Conservation (phyloP, 2,888 invertebrate genomes). For the Drosophila rubida region DNA sequence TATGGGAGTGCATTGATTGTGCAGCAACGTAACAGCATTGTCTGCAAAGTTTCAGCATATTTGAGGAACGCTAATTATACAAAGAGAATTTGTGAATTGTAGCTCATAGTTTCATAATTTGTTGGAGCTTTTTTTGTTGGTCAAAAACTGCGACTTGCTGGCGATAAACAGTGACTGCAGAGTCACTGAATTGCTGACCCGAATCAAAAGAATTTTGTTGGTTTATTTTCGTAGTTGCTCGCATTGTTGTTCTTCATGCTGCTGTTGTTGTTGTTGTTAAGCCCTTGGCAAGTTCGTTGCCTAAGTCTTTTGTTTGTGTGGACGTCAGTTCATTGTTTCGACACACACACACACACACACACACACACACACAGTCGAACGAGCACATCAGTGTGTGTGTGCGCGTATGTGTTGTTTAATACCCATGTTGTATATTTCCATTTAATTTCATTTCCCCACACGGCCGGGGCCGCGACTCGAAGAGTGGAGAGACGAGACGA, state of each 20-base stretch:
- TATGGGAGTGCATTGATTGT: not conserved
- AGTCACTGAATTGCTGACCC: slow-evolving; percentile 46
- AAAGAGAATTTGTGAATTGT: too few species aligned
- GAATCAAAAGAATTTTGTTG: slow-evolving; percentile 31
- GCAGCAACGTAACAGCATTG: too few species aligned
- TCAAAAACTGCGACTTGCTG: slow-evolving; percentile 9
- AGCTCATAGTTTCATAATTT: not conserved
- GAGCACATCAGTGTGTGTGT: slow-evolving; percentile 1
- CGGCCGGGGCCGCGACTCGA: not conserved
- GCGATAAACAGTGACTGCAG: slow-evolving; percentile 30
- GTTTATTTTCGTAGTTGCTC: slow-evolving; percentile 7
- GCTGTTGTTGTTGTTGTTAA: slow-evolving; percentile 17
- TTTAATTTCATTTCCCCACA: slow-evolving; percentile 64
- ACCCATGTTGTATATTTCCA: slow-evolving; percentile 58
- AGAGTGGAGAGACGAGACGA: slow-evolving; percentile 6
- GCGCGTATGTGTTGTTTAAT: slow-evolving; percentile 46
- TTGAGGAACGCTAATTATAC: too few species aligned
- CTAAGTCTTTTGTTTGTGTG: slow-evolving; percentile 64
- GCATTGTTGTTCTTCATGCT: not conserved
- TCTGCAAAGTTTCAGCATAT: too few species aligned
- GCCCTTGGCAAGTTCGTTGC: slow-evolving; percentile 61
- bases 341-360: too few species aligned
- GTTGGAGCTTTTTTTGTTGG: not conserved
- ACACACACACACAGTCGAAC: slow-evolving; percentile 11
- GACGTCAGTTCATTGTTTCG: slow-evolving; percentile 48